phyloP scores from a whole-genome alignment of 1,140 invertebrate genomes.

The Brachionus calyciflorus region DNA sequence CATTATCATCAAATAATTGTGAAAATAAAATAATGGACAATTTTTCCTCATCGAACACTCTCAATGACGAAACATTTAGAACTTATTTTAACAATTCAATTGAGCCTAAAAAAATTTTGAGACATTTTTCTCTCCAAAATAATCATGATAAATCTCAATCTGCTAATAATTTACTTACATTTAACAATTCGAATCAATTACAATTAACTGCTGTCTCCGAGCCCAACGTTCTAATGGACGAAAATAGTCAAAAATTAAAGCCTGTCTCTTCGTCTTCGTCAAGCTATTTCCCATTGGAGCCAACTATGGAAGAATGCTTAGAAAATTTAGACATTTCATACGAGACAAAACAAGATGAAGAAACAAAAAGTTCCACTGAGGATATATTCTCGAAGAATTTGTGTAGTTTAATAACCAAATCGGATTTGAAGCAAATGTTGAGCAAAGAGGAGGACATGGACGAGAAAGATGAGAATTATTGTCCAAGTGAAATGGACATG shows the following conservation, averaged over 20 bases:
- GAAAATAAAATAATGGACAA: neutral
- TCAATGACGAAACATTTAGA: slow-evolving; percentile 17
- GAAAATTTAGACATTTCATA: slow-evolving; percentile 76
- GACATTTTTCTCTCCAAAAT: slow-evolving; percentile 42
- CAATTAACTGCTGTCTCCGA: slow-evolving; percentile 34
- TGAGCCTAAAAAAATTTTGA: slow-evolving; percentile 5
- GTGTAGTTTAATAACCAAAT: slow-evolving; percentile 1
- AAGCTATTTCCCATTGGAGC: slow-evolving; percentile 11
- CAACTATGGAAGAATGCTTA: slow-evolving; percentile 25
- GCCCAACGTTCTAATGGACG: neutral
- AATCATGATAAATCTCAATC: slow-evolving; percentile 44
- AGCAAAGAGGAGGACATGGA: neutral
- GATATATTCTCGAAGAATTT: slow-evolving; percentile 27
- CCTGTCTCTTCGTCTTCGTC: slow-evolving; percentile 47
- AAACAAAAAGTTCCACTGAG: slow-evolving; percentile 1
- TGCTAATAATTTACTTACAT: slow-evolving; percentile 19
- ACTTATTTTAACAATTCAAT: neutral
- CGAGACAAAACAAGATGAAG: slow-evolving; percentile 66
- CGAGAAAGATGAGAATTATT: neutral
- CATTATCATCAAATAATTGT: slow-evolving; percentile 21
- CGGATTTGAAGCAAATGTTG: slow-evolving; percentile 26
- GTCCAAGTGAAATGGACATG: slow-evolving; percentile 8
- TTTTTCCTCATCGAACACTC: slow-evolving; percentile 3
- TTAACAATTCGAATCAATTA: slow-evolving; percentile 16
- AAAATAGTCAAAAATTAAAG: slow-evolving; percentile 21